Conservation (phyloP, 1,140 invertebrate species). For the Pseudomyrmex concolor region DNA sequence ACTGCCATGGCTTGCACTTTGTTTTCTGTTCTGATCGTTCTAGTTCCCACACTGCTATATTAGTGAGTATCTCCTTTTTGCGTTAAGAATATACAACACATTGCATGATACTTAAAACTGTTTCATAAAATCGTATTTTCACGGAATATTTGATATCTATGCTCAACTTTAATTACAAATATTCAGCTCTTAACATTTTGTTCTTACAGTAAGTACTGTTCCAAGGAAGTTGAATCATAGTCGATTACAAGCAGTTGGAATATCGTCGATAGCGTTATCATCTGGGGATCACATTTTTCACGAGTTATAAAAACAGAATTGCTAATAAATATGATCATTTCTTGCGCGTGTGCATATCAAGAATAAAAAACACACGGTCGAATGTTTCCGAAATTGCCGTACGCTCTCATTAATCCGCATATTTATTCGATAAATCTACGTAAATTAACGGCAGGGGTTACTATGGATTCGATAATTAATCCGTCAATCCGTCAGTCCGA, state of each 20-base stretch:
- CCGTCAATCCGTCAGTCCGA: constrained; percentile 7
- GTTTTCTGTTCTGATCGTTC: constrained; percentile 29
- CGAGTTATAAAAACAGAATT: neutral
- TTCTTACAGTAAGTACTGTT: constrained; percentile 9
- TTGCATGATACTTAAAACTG: no score
- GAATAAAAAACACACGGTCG: neutral
- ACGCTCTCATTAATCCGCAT: constrained; percentile 5
- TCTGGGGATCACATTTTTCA: neutral
- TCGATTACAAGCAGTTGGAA: neutral
- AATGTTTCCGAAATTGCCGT: neutral
- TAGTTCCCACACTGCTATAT: constrained; percentile 55
- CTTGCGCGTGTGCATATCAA: neutral
- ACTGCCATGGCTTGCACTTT: constrained; percentile 3
- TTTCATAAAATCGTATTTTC: no score
- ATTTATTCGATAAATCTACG: constrained; percentile 44
- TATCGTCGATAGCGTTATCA: neutral
- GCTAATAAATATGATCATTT: neutral
- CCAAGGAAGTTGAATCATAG: neutral
- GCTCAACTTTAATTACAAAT: neutral
- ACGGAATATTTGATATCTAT: neutral
- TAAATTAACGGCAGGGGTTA: constrained; percentile 53
- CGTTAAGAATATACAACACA: neutral
- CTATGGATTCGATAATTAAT: constrained; percentile 64
- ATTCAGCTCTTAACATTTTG: neutral
- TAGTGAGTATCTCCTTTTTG: constrained; percentile 51